Conservation (phyloP, 2,888 invertebrate genomes). For the Phortica okadai region DNA sequence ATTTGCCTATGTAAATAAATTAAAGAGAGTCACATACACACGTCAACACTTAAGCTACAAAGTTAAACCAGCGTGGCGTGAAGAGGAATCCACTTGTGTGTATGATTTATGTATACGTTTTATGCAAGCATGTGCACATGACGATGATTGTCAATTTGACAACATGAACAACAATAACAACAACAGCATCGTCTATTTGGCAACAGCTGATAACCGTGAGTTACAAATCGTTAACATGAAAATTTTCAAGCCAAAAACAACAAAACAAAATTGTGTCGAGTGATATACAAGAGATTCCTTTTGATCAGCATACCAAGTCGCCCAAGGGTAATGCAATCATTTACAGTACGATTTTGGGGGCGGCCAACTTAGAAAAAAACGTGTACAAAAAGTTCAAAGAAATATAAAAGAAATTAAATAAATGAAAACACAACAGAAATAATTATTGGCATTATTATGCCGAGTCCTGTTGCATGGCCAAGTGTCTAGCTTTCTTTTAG, state of each 20-base stretch:
- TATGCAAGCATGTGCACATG: background rate
- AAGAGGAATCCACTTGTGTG: background rate
- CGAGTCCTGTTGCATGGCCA: background rate
- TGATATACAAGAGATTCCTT: background rate
- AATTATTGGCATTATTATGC: conserved; percentile 11
- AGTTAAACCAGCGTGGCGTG: no score
- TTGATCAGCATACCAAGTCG: background rate
- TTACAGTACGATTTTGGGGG: background rate
- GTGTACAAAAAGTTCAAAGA: background rate
- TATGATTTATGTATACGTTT: conserved; percentile 4
- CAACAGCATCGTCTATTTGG: conserved; percentile 9
- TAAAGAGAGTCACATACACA: background rate
- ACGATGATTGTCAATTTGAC: background rate
- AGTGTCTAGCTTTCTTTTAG: background rate
- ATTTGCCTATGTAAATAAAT: background rate
- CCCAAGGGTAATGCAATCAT: background rate
- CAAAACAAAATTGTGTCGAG: background rate
- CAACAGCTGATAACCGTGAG: conserved; percentile 34
- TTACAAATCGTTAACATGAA: conserved; percentile 50
- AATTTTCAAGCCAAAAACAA: background rate
- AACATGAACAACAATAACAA: background rate
- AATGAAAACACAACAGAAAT: background rate
- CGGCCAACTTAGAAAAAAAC: no score
- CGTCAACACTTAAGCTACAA: background rate
- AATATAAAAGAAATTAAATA: background rate